Evolutionary conservation across 2,797 vertebrate species (phyloP), one percentile per base, ranked within the genome.

Genomic region (Platalea minor): DNA sequence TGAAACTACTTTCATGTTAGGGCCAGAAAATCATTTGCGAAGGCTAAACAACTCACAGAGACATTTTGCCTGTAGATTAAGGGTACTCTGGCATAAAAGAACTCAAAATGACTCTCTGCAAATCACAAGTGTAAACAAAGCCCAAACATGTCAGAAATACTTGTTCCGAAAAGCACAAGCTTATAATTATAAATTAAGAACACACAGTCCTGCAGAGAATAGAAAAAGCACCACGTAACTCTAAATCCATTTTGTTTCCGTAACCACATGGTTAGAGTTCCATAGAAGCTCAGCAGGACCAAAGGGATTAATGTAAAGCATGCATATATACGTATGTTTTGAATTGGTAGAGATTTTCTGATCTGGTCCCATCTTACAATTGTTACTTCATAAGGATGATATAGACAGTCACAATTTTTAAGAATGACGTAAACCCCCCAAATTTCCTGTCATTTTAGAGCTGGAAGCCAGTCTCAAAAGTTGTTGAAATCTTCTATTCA

Each of bases 371-470:
- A 7, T 60, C 18, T 87, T 68, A n/a, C 3, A 51, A 11, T 37
- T 11, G 4, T 61, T 78, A 72, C 5, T 70, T 70, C 5, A 15
- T 41, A 68, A 29, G 5, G 15, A 53, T 54, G 25, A 37, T 54
- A 19, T 3, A 75, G 33, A 33, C 11, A 25, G 16, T 61, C 21
- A 18, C 5, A 33, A 9, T 75, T 70, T 73, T 74, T 26, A 70
- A 56, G 20, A 68, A 19, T 25, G 31, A 23, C 4, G 3, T 41
- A 57, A 73, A 6, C 0, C 1, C 5, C 17, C 13, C 6, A 56
- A 4, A 17, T 61, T 87, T 80, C 43, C 37, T 11, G 10, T n/a
- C 0, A 10, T 67, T 87, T 79, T 51, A 45, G n/a, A 54, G 3
- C 11, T 70, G 13, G 29, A 90, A 84, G 7, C 5, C 29, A 77